Conservation (phyloP, 2,113 vertebrate genomes). For the Calonectris borealis region DNA sequence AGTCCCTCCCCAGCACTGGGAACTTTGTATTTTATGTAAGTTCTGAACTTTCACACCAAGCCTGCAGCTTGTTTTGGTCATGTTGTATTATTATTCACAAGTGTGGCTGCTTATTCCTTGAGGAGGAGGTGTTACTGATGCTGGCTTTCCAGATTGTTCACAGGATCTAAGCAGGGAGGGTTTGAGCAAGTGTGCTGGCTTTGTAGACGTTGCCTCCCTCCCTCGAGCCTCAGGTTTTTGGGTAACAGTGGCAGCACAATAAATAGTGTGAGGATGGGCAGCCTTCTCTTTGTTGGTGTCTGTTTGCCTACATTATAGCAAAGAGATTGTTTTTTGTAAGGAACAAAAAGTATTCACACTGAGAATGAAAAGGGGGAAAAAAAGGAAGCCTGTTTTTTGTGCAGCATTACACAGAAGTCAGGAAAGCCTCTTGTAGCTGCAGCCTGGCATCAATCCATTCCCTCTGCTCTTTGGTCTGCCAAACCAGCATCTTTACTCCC, state of each 20-base stretch:
- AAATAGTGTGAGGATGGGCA: not conserved
- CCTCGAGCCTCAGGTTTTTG: not conserved
- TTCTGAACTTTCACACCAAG: not conserved
- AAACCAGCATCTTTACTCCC: not conserved
- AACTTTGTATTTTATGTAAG: not conserved
- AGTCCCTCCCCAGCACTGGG: not conserved
- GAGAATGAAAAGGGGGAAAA: not conserved
- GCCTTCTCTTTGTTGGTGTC: not conserved
- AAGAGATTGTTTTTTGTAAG: not conserved
- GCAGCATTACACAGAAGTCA: not conserved
- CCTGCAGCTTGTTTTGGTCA: not conserved
- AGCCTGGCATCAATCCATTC: not conserved
- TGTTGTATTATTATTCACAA: not conserved
- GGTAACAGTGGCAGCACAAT: not conserved
- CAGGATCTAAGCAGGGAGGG: not conserved
- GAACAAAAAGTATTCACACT: fast-evolving
- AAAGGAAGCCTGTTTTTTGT: not conserved
- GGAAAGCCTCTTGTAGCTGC: slow-evolving; percentile 10
- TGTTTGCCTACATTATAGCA: not conserved
- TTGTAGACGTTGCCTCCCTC: not conserved
- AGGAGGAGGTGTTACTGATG: not conserved
- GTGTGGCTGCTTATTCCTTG: not conserved
- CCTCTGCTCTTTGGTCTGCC: not conserved
- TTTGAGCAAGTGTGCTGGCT: not conserved
- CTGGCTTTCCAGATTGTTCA: not conserved